Conservation (phyloP, 2,888 invertebrate species). For the Acanthoscelides obtectus region DNA sequence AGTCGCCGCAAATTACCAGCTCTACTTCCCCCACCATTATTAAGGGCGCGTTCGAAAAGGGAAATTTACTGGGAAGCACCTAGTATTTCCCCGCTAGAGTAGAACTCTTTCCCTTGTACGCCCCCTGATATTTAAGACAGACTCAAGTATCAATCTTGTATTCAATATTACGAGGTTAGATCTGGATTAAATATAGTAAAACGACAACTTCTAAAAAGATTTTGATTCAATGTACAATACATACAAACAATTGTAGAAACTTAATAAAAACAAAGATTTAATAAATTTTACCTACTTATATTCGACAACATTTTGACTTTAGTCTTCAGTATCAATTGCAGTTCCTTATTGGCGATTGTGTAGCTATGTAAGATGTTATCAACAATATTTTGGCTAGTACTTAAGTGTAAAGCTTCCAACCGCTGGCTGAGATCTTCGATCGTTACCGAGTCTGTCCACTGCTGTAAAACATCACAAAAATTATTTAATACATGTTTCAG, state of each 20-base stretch:
- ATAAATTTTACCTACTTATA: constrained; percentile 10
- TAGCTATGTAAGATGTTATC: constrained; percentile 51
- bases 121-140: too few species aligned
- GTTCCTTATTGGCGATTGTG: constrained; percentile 50
- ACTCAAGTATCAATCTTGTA: too few species aligned
- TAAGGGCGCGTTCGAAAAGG: too few species aligned
- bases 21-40: too few species aligned
- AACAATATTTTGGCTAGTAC: constrained; percentile 48
- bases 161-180: too few species aligned
- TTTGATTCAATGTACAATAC: constrained; percentile 18
- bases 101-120: too few species aligned
- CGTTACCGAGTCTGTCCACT: constrained; percentile 45
- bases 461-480: constrained; percentile 48
- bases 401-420: constrained; percentile 44
- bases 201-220: background rate
- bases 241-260: constrained; percentile 17
- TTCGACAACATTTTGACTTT: constrained; percentile 50
- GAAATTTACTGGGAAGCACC: too few species aligned
- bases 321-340: constrained; percentile 52
- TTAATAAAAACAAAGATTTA: background rate
- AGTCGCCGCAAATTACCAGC: too few species aligned
- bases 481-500: constrained; percentile 40
- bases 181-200: background rate
- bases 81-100: too few species aligned
- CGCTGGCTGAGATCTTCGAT: constrained; percentile 43